Evolutionary conservation across 2,888 invertebrate genomes (phyloP).

Genomic region (Calliphora vomitoria): DNA sequence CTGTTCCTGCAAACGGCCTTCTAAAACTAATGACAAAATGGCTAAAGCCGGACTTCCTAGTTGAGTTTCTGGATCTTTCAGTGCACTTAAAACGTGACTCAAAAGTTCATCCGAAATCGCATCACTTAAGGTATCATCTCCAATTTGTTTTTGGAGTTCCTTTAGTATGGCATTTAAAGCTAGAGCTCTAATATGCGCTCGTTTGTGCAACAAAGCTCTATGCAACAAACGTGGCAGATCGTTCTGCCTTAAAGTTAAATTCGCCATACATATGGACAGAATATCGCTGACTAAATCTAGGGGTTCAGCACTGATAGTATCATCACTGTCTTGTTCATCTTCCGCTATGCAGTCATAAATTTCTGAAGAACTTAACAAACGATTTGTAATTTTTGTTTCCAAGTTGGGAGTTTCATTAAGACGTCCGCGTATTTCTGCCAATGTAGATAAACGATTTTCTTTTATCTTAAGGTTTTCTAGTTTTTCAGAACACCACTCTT

Average conservation of each 20-base stretch:
- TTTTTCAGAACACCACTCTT: constrained; percentile 85
- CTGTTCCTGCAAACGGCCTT: constrained; percentile 75
- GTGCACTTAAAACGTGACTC: constrained; percentile 79
- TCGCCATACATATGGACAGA: constrained; percentile 87
- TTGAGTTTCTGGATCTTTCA: constrained; percentile 78
- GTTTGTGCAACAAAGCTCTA: constrained; percentile 88
- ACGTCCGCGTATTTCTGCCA: constrained; percentile 85
- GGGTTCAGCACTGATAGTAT: constrained; percentile 85
- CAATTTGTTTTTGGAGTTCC: constrained; percentile 72
- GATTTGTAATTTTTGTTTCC: constrained; percentile 83
- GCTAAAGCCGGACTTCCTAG: constrained; percentile 78
- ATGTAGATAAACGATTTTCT: constrained; percentile 84
- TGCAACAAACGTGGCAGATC: constrained; percentile 87
- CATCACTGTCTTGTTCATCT: constrained; percentile 79
- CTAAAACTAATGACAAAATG: constrained; percentile 78
- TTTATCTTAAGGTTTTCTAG: constrained; percentile 84
- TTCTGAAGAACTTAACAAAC: constrained; percentile 86
- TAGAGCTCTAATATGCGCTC: constrained; percentile 87
- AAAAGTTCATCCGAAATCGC: constrained; percentile 77
- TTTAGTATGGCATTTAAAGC: constrained; percentile 87
- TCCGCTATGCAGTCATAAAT: constrained; percentile 88
- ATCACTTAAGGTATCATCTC: not conserved
- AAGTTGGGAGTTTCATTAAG: constrained; percentile 83
- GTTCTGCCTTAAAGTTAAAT: constrained; percentile 86
- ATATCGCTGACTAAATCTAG: constrained; percentile 88